Evolutionary conservation across 2,797 vertebrate genomes (phyloP).

Genomic region (Miichthys miiuy): DNA sequence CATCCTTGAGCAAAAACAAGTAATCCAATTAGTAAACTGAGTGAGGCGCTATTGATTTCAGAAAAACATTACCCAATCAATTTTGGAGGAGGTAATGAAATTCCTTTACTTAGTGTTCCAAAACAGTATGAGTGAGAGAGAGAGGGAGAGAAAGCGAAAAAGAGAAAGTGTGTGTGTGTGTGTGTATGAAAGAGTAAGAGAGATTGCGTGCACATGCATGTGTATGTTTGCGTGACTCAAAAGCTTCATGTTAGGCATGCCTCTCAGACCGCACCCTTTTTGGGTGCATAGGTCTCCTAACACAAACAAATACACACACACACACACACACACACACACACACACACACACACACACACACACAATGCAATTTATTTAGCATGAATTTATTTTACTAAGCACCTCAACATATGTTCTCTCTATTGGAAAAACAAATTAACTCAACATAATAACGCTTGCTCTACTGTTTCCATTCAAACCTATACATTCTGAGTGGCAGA

Average conservation of each 20-base stretch:
- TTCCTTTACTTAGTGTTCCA: conserved; percentile 74
- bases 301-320: conserved; percentile 1
- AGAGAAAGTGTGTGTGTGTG: not conserved
- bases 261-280: conserved; percentile 45
- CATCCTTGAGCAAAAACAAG: conserved; percentile 76
- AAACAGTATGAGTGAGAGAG: conserved; percentile 33
- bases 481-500: conserved; percentile 33
- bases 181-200: not conserved
- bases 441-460: not conserved
- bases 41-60: conserved; percentile 82
- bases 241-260: conserved; percentile 52
- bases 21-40: conserved; percentile 83
- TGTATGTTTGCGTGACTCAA: conserved; percentile 28
- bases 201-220: not conserved
- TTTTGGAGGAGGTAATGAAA: conserved; percentile 76
- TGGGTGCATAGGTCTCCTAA: conserved; percentile 32
- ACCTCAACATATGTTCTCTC: not conserved
- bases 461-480: conserved; percentile 21
- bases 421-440: conserved; percentile 22
- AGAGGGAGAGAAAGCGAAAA: too few relatives aligned
- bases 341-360: not conserved
- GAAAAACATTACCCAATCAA: conserved; percentile 79
- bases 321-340: conserved; percentile 3
- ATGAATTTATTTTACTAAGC: conserved; percentile 1
- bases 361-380: conserved; percentile 17